phyloP scores from a whole-genome alignment of 2,113 vertebrate genomes.

The Erinaceus europaeus region DNA sequence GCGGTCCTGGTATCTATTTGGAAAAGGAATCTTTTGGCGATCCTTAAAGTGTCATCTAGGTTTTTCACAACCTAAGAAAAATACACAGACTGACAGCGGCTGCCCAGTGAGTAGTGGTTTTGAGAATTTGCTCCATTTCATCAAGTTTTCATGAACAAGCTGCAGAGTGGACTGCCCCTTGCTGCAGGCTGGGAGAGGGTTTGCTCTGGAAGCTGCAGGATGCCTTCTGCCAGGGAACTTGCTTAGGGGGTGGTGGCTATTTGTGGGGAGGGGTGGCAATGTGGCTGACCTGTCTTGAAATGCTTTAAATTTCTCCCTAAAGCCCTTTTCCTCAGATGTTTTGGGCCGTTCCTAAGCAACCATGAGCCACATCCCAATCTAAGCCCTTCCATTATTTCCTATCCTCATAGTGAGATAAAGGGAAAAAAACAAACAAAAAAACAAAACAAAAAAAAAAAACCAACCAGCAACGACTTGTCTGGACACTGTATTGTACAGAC shows the following conservation, averaged over 20 bases:
- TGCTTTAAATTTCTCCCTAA: background rate
- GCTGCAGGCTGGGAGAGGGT: background rate
- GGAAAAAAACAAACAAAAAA: background rate
- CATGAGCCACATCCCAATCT: too few relatives aligned
- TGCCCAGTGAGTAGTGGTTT: background rate
- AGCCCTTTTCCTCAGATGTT: background rate
- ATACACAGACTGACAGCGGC: background rate
- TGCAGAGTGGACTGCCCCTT: background rate
- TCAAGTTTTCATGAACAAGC: background rate
- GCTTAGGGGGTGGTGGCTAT: background rate
- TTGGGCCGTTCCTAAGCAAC: background rate
- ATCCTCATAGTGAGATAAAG: background rate
- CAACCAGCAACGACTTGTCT: too few relatives aligned
- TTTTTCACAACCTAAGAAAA: background rate
- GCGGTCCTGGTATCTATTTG: background rate
- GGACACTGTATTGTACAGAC: too few relatives aligned
- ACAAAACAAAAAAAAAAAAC: background rate
- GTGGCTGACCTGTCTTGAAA: background rate
- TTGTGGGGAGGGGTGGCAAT: background rate
- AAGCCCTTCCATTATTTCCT: too few relatives aligned
- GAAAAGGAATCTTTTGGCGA: background rate
- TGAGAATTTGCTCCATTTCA: background rate
- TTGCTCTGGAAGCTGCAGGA: background rate
- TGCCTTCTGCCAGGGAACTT: accelerated
- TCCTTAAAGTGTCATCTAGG: background rate